Percentiles rank a stretch among this genome's conserved stretches.
phyloP scores from a whole-genome alignment of 2,888 invertebrate species.

The Flabesymbios commensalis region DNA sequence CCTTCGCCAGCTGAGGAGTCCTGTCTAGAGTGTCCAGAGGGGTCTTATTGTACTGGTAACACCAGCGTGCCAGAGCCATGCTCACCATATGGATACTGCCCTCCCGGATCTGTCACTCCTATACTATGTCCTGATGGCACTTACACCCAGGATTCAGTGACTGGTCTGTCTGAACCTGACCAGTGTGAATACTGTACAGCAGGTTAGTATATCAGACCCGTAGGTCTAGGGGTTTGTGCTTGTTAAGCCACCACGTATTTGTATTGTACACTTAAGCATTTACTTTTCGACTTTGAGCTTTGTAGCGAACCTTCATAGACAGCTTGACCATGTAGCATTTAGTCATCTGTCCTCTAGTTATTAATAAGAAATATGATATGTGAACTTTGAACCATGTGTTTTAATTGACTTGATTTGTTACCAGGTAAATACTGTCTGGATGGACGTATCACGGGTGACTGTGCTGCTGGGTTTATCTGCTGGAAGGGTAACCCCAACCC shows the following conservation, averaged over 20 bases:
- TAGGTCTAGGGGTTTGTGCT: too few relatives aligned
- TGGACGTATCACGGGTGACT: constrained; percentile 48
- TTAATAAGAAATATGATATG: too few relatives aligned
- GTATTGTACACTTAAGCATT: too few relatives aligned
- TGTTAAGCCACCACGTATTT: too few relatives aligned
- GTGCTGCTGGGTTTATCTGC: constrained; percentile 54
- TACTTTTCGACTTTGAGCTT: too few relatives aligned
- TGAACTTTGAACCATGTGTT: too few relatives aligned
- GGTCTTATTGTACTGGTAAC: constrained; percentile 49
- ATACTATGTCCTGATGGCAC: constrained; percentile 51
- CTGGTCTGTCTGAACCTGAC: constrained; percentile 36
- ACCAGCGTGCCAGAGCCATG: constrained; percentile 46
- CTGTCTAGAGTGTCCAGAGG: constrained; percentile 53
- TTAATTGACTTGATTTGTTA: too few relatives aligned
- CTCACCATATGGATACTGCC: constrained; percentile 53
- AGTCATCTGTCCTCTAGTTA: too few relatives aligned
- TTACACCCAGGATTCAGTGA: constrained; percentile 40
- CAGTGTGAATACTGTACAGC: constrained; percentile 47
- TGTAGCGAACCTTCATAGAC: too few relatives aligned
- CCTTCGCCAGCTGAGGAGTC: constrained; percentile 35
- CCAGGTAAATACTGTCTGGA: constrained; percentile 55
- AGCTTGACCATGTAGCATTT: too few relatives aligned
- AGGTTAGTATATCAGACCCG: too few relatives aligned
- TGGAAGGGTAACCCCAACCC: constrained; percentile 42
- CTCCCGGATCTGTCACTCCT: constrained; percentile 44